Conservation (phyloP, 2,888 invertebrate species). For the Pammene fasciana region DNA sequence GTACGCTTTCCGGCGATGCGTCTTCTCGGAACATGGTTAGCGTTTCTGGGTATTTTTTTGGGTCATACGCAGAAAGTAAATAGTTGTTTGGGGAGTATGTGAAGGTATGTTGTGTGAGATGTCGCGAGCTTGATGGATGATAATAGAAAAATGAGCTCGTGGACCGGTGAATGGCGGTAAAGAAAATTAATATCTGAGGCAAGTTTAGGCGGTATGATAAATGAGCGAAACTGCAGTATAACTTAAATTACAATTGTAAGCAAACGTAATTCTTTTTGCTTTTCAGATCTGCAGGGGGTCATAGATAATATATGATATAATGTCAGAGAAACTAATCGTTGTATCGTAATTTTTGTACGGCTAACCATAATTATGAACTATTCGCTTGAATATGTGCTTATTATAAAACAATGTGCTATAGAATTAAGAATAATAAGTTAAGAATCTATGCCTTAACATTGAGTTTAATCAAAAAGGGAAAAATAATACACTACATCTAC, state of each 20-base stretch:
- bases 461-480: background rate
- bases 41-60: constrained; percentile 32
- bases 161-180: background rate
- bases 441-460: background rate
- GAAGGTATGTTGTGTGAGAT: background rate
- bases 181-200: constrained; percentile 9
- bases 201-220: constrained; percentile 7
- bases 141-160: constrained; percentile 17
- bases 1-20: constrained; percentile 33
- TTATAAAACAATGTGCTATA: too few species aligned
- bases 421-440: too few species aligned
- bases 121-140: constrained; percentile 21
- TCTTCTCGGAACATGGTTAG: constrained; percentile 33
- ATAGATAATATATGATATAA: too few species aligned
- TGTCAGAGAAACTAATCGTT: background rate
- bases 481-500: too few species aligned
- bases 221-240: background rate
- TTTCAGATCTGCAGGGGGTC: background rate
- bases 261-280: too few species aligned
- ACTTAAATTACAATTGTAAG: background rate
- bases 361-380: too few species aligned
- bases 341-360: too few species aligned
- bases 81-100: constrained; percentile 10
- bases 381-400: too few species aligned
- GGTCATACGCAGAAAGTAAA: constrained; percentile 11